Conservation (phyloP, 1,140 invertebrate species). For the Heliconius himera region DNA sequence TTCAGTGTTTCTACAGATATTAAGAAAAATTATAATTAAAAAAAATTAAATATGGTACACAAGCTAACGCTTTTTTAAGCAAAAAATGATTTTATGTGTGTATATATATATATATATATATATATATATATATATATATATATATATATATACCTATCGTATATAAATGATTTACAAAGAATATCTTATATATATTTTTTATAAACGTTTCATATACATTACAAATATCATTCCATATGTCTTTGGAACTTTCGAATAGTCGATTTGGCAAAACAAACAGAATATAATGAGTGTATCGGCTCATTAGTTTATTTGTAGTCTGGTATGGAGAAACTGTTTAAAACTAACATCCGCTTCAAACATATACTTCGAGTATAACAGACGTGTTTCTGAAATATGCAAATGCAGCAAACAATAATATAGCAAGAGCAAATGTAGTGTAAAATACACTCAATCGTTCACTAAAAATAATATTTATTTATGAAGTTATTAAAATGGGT, state of each 20-base stretch:
- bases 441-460: slow-evolving; percentile 24
- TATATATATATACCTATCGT: no score
- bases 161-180: no score
- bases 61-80: no score
- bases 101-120: no score
- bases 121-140: no score
- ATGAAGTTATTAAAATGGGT: slow-evolving; percentile 32
- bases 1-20: no score
- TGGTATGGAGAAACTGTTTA: slow-evolving; percentile 31
- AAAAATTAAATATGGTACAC: no score
- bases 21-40: no score
- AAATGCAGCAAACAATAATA: slow-evolving; percentile 33
- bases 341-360: slow-evolving; percentile 32
- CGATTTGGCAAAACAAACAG: slow-evolving; percentile 39
- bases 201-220: not conserved
- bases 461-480: slow-evolving; percentile 34
- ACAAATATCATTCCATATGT: slow-evolving; percentile 17
- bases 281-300: slow-evolving; percentile 45
- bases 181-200: not conserved
- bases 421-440: slow-evolving; percentile 17
- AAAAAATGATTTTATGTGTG: no score
- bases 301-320: slow-evolving; percentile 43
- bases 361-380: not conserved
- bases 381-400: slow-evolving; percentile 32
- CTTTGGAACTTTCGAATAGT: not conserved